Evolutionary conservation across 2,888 invertebrate genomes (phyloP).

Genomic region (Cryptocephalus primarius): DNA sequence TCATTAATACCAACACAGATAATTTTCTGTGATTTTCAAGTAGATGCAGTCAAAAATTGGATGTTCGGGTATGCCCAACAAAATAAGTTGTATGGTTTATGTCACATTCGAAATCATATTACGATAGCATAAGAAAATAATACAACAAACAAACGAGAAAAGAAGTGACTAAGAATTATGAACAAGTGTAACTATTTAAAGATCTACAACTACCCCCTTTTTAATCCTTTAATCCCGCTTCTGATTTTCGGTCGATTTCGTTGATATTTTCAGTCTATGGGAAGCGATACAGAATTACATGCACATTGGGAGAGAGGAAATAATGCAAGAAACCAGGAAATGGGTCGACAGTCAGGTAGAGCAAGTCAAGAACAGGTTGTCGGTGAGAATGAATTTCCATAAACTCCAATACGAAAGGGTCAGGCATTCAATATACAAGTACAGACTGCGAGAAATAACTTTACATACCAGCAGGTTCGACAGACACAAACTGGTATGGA

Average conservation of each 20-base stretch:
- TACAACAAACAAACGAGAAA: too few species aligned
- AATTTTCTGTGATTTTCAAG: slow-evolving; percentile 21
- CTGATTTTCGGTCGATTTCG: too few species aligned
- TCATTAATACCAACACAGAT: slow-evolving; percentile 20
- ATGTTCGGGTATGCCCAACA: slow-evolving; percentile 22
- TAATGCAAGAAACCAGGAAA: slow-evolving; percentile 10
- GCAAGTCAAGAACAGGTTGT: slow-evolving; percentile 17
- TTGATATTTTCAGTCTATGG: slow-evolving; percentile 17
- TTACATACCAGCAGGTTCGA: slow-evolving; percentile 14
- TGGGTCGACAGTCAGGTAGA: slow-evolving; percentile 16
- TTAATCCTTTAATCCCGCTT: too few species aligned
- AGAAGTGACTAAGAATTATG: too few species aligned
- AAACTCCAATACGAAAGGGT: slow-evolving; percentile 16
- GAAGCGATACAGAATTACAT: slow-evolving; percentile 22
- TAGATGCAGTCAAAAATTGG: slow-evolving; percentile 28
- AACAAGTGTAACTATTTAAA: too few species aligned
- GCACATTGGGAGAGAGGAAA: slow-evolving; percentile 18
- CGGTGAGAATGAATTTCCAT: slow-evolving; percentile 18
- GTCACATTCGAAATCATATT: too few species aligned
- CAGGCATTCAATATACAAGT: slow-evolving; percentile 19
- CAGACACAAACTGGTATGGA: slow-evolving; percentile 14
- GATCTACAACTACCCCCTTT: too few species aligned
- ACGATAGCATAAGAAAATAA: too few species aligned
- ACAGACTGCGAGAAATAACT: slow-evolving; percentile 22
- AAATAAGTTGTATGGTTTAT: too few species aligned